Conservation (phyloP, 2,113 vertebrate species). For the Corythornis vintsioides region DNA sequence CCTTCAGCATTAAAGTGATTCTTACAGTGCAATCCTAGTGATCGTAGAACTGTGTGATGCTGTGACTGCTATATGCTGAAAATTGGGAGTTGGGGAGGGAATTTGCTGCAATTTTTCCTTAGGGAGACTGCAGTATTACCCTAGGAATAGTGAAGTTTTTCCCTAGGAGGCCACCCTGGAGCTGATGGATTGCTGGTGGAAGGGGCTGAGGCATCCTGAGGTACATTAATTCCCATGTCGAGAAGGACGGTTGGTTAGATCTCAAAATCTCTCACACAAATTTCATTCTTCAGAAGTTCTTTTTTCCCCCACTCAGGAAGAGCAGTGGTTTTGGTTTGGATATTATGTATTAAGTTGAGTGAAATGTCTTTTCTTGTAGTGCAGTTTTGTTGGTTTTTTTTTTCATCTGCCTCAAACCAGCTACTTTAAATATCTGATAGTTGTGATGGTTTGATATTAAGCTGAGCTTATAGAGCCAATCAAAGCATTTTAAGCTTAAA, state of each 20-base stretch:
- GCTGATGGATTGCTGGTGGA: neutral
- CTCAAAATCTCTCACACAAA: neutral
- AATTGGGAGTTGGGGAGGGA: neutral
- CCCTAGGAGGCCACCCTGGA: neutral
- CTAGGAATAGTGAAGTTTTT: neutral
- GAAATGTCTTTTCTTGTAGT: neutral
- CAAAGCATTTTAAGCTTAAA: neutral
- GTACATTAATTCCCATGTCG: neutral
- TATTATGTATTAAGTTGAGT: neutral
- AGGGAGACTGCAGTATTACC: neutral
- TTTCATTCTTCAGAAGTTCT: neutral
- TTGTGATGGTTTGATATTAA: neutral
- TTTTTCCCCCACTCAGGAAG: neutral
- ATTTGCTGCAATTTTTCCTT: neutral
- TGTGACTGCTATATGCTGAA: neutral
- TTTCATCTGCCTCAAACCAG: neutral
- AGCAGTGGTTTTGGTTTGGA: neutral
- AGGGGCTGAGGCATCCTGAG: neutral
- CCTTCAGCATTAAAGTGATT: neutral
- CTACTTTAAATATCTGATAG: neutral
- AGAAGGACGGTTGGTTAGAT: neutral
- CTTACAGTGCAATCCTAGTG: neutral
- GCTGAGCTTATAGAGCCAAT: neutral
- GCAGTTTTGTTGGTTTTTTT: neutral
- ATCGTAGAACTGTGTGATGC: neutral